Conservation (phyloP, 2,113 vertebrate species). For the Microcebus jonahi region DNA sequence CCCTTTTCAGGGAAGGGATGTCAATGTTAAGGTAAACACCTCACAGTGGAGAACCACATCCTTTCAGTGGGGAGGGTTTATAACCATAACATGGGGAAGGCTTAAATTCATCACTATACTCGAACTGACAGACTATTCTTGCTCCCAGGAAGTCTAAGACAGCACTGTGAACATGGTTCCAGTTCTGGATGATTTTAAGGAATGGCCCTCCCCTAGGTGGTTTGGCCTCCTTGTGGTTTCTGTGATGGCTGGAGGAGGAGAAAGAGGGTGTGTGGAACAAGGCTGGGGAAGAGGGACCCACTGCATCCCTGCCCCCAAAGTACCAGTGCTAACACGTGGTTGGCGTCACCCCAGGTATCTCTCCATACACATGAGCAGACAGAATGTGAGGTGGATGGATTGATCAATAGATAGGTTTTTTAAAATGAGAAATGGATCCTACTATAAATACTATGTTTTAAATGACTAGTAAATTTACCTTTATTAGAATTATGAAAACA, state of each 20-base stretch:
- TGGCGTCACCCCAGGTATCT: neutral
- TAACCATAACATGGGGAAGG: conserved; percentile 87
- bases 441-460: neutral
- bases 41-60: conserved; percentile 93
- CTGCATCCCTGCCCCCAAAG: neutral
- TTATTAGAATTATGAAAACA: neutral
- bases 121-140: neutral
- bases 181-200: neutral
- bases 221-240: neutral
- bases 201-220: neutral
- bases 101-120: conserved; percentile 83
- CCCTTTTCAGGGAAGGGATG: conserved; percentile 94
- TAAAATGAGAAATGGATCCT: neutral
- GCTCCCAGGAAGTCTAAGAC: neutral
- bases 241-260: neutral
- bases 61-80: conserved; percentile 91
- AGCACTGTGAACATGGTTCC: neutral
- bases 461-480: neutral
- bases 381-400: neutral
- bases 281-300: neutral
- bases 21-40: conserved; percentile 93
- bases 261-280: neutral
- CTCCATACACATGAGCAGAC: neutral
- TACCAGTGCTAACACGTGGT: neutral
- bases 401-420: neutral